Percentiles rank a stretch among this genome's conserved stretches.
Conservation (phyloP, 1,140 invertebrate species). For the Nixonia krombeini region DNA sequence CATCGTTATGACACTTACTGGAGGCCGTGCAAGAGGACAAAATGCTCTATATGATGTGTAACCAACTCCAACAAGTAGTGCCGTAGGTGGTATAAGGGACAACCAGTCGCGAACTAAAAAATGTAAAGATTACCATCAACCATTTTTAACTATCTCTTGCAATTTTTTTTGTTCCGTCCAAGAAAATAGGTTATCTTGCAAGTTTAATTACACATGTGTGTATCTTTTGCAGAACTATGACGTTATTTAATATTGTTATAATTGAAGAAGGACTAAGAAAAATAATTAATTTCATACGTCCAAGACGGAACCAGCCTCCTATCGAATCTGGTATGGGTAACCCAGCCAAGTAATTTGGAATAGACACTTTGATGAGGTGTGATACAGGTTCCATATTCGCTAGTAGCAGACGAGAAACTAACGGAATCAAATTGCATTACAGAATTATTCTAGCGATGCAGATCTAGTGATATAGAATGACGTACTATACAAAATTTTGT, state of each 20-base stretch:
- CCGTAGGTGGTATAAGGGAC: conserved; percentile 82
- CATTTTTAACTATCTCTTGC: conserved; percentile 4
- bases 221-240: conserved; percentile 3
- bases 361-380: conserved; percentile 79
- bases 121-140: conserved; percentile 31
- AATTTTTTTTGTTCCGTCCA: conserved; percentile 18
- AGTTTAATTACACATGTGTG: not conserved
- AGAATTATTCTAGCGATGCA: no score
- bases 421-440: not conserved
- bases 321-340: conserved; percentile 83
- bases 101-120: conserved; percentile 84
- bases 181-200: conserved; percentile 5
- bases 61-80: conserved; percentile 80
- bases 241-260: no score
- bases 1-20: conserved; percentile 47
- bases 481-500: no score
- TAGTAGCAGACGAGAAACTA: conserved; percentile 32
- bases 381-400: conserved; percentile 80
- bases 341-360: conserved; percentile 83
- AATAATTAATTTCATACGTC: conserved; percentile 72
- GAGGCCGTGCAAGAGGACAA: conserved; percentile 76
- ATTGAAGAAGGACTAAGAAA: not conserved
- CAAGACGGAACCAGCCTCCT: conserved; percentile 84
- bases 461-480: no score
- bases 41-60: conserved; percentile 83